Conservation (phyloP, 2,888 invertebrate genomes). For the Azorinus chamasolen region DNA sequence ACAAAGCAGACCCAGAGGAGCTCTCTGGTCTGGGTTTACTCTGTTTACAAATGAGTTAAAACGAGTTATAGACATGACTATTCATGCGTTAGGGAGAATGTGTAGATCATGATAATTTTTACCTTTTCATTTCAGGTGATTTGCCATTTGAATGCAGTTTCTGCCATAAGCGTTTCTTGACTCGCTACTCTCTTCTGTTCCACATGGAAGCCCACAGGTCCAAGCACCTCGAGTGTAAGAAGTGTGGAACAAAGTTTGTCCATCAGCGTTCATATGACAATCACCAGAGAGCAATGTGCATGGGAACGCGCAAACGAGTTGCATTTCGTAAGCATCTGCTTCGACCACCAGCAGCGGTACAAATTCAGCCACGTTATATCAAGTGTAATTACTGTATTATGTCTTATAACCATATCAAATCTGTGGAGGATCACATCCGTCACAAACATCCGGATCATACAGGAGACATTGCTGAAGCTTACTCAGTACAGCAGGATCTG, state of each 20-base stretch:
- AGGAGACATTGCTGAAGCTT: slow-evolving; percentile 11
- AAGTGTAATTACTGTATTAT: slow-evolving; percentile 50
- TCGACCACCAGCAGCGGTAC: slow-evolving; percentile 13
- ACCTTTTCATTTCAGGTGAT: slow-evolving; percentile 53
- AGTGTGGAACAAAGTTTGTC: slow-evolving; percentile 63
- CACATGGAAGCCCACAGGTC: slow-evolving; percentile 59
- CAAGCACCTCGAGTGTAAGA: slow-evolving; percentile 50
- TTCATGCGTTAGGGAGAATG: no score
- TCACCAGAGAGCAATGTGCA: slow-evolving; percentile 56
- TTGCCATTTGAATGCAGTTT: slow-evolving; percentile 51
- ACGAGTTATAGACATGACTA: no score
- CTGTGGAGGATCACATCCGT: slow-evolving; percentile 41
- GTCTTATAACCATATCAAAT: slow-evolving; percentile 32
- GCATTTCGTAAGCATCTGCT: slow-evolving; percentile 43
- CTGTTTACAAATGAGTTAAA: no score
- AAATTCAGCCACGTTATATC: slow-evolving; percentile 29
- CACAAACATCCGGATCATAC: slow-evolving; percentile 37
- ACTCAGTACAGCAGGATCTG: slow-evolving; percentile 12
- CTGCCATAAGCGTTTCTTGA: slow-evolving; percentile 51
- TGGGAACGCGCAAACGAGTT: slow-evolving; percentile 58
- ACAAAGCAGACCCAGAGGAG: no score
- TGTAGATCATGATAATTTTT: no score
- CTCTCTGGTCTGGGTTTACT: no score
- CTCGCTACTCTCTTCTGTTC: slow-evolving; percentile 51
- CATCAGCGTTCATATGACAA: slow-evolving; percentile 62